Evolutionary conservation across 2,888 invertebrate species (phyloP), one percentile per base, ranked within the genome.

Genomic region (Endomychus coccineus): DNA sequence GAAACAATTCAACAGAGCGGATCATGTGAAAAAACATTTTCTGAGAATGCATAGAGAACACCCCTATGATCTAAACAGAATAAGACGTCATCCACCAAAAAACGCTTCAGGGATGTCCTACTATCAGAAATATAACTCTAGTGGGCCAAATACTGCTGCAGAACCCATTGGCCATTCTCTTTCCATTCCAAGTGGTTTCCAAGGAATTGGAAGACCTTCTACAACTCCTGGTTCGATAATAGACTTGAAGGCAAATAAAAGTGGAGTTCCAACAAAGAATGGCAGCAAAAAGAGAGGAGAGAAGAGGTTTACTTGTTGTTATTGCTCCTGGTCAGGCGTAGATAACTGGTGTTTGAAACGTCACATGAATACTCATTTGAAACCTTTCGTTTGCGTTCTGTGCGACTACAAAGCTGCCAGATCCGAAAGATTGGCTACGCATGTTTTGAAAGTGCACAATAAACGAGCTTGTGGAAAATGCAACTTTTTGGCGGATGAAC

Each of bases 391-490:
- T 36, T 92, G 91, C 65, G 80, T 83, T 51, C 73, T 91, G 35
- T 92, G 91, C 69, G 90, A 91, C 65, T 92, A 91, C 70, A 91
- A 90, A 71, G 91, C 91, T 39, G 91, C 91, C 37, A 76, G 91
- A 51, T 86, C 89, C 29, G 91, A 92, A 68, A 75, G 91, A 36
- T 72, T 91, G 42, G 83, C 89, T 44, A 90, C 90, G 4, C 91
- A 91, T 67, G 87, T 90, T 34, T 73, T 86, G 48, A 90, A 90
- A 67, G 90, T 91, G 44, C 91, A 92, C 69, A 89, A 89, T 67
- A 89, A 89, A 67, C 77, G 87, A 54, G 83, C 87, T 17, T 92
- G 91, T 68, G 83, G 83, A 54, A 84, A 88, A 66, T 92, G 91
- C 64, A 81, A 81, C 52, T 90, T 82, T 68, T 71, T 90, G 44